Evolutionary conservation across 2,797 vertebrate species (phyloP).

Genomic region (Labeo calbasu): DNA sequence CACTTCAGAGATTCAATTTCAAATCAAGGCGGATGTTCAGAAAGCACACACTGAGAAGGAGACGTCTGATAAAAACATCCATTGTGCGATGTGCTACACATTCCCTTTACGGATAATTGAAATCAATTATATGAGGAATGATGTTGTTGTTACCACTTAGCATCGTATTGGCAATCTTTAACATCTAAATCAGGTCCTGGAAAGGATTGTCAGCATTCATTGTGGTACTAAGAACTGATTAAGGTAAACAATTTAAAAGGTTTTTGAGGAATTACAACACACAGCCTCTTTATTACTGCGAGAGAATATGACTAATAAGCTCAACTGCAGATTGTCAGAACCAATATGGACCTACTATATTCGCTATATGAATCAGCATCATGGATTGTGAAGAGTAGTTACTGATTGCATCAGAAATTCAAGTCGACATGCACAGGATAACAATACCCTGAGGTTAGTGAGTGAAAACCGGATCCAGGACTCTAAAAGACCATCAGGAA

Average conservation of each 20-base stretch:
- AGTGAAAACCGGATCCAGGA: slow-evolving; percentile 25
- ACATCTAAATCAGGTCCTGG: neutral
- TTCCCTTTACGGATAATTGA: neutral
- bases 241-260: neutral
- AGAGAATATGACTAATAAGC: neutral
- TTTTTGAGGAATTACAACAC: neutral
- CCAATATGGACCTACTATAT: slow-evolving; percentile 4
- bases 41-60: neutral
- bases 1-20: neutral
- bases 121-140: slow-evolving; percentile 17
- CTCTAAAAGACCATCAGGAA: neutral
- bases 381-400: slow-evolving; percentile 30
- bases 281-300: neutral
- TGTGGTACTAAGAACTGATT: slow-evolving; percentile 1
- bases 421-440: slow-evolving; percentile 16
- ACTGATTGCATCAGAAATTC: slow-evolving; percentile 52
- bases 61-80: neutral
- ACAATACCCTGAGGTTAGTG: slow-evolving; percentile 21
- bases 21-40: neutral
- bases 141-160: slow-evolving; percentile 26
- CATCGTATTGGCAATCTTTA: slow-evolving; percentile 23
- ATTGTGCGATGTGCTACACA: neutral
- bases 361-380: slow-evolving; percentile 14
- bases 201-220: slow-evolving; percentile 22
- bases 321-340: slow-evolving; percentile 16